Conservation (phyloP, 1,140 invertebrate species). For the Listronotus bonariensis region DNA sequence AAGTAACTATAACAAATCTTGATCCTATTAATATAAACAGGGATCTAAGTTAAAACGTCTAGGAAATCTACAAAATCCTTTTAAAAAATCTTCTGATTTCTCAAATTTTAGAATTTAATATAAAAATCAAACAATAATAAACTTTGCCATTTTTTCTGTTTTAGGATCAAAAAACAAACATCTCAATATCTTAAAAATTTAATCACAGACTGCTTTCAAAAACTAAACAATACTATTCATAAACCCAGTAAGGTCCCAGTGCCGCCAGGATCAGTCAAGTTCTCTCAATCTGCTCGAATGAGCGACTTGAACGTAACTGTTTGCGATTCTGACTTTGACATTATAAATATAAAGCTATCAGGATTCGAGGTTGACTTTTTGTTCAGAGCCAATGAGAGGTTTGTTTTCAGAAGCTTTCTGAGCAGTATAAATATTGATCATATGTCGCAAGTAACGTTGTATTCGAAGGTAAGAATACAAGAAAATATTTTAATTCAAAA, state of each 20-base stretch:
- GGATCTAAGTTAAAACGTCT: too few species aligned
- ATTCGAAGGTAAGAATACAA: slow-evolving; percentile 67
- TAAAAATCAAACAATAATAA: too few species aligned
- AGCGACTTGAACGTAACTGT: slow-evolving; percentile 66
- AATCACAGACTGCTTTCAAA: slow-evolving; percentile 16
- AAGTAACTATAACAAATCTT: too few species aligned
- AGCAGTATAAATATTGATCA: slow-evolving; percentile 73
- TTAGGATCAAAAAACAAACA: slow-evolving; percentile 33
- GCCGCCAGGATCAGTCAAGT: slow-evolving; percentile 75
- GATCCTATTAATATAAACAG: too few species aligned
- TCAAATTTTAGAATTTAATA: too few species aligned
- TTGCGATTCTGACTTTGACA: slow-evolving; percentile 72
- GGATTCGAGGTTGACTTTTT: slow-evolving; percentile 76
- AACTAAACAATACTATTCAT: slow-evolving; percentile 39
- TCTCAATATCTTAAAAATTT: slow-evolving; percentile 29
- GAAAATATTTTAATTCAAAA: neutral
- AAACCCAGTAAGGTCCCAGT: slow-evolving; percentile 66
- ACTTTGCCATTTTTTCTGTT: too few species aligned
- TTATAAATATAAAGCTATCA: slow-evolving; percentile 67
- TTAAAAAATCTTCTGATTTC: too few species aligned
- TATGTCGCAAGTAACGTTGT: slow-evolving; percentile 74
- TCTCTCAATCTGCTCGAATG: slow-evolving; percentile 74
- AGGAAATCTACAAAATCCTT: too few species aligned
- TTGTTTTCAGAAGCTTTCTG: slow-evolving; percentile 72
- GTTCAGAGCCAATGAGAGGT: slow-evolving; percentile 79